Evolutionary conservation across 2,888 invertebrate genomes (phyloP).

Genomic region (Myopa testacea): DNA sequence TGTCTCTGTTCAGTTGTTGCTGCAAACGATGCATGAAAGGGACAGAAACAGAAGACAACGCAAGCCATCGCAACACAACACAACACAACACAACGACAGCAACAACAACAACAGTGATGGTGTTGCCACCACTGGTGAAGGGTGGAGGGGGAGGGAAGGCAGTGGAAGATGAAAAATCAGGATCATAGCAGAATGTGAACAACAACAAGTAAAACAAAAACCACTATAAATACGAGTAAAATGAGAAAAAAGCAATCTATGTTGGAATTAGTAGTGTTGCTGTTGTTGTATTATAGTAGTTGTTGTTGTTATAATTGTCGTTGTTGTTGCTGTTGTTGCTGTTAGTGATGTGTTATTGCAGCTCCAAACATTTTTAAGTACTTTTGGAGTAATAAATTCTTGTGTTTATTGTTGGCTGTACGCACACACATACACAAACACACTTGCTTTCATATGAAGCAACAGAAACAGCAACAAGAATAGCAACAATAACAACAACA

Average conservation of each 20-base stretch:
- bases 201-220: too few relatives aligned
- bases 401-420: slow-evolving; percentile 51
- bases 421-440: slow-evolving; percentile 38
- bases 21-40: too few relatives aligned
- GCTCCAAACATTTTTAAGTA: slow-evolving; percentile 35
- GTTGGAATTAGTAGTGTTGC: too few relatives aligned
- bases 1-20: slow-evolving; percentile 10
- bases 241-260: too few relatives aligned
- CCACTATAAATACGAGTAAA: too few relatives aligned
- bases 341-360: neutral
- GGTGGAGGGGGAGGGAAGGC: too few relatives aligned
- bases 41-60: too few relatives aligned
- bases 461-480: neutral
- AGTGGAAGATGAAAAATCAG: too few relatives aligned
- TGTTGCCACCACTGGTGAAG: too few relatives aligned
- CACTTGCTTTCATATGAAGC: slow-evolving; percentile 13
- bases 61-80: too few relatives aligned
- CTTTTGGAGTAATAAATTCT: slow-evolving; percentile 48
- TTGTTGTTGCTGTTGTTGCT: slow-evolving; percentile 12
- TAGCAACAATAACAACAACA: neutral
- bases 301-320: slow-evolving; percentile 24
- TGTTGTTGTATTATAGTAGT: slow-evolving; percentile 22
- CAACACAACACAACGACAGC: neutral
- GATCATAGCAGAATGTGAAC: too few relatives aligned
- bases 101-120: neutral